phyloP scores from a whole-genome alignment of 2,113 vertebrate genomes.

The Oncorhynchus tshawytscha region DNA sequence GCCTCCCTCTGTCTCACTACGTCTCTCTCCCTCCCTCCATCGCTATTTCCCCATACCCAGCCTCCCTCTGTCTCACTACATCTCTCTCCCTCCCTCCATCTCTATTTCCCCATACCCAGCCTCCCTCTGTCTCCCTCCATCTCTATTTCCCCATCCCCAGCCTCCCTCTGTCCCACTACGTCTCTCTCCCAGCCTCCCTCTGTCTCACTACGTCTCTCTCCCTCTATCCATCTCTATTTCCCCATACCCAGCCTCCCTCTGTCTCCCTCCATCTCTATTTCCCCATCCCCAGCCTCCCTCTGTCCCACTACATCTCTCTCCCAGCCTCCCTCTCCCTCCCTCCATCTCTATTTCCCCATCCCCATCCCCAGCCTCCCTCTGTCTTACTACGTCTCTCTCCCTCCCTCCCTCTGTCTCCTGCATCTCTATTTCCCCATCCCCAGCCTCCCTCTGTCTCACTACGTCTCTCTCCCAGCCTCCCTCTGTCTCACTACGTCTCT shows the following conservation, averaged over 20 bases:
- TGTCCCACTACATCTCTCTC: background rate
- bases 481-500: too few relatives aligned
- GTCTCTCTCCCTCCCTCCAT: background rate
- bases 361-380: conserved; percentile 5
- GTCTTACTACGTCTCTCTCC: too few relatives aligned
- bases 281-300: conserved; percentile 17
- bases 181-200: background rate
- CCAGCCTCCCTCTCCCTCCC: background rate
- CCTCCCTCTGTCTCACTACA: background rate
- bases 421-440: background rate
- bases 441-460: background rate
- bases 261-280: conserved; percentile 9
- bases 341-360: too few relatives aligned
- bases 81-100: conserved; percentile 5
- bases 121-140: background rate
- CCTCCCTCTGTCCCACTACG: too few relatives aligned
- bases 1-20: too few relatives aligned
- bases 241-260: too few relatives aligned
- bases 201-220: too few relatives aligned
- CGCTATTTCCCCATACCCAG: background rate
- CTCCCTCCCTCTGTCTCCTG: too few relatives aligned
- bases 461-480: too few relatives aligned
- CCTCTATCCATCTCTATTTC: too few relatives aligned
- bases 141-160: conserved; percentile 23
- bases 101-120: conserved; percentile 17